These are phyloP conservation scores for Plecturocebus donacophilus DNA, from an alignment of 2,113 vertebrate species.

Conservation along the genomic window DNA sequence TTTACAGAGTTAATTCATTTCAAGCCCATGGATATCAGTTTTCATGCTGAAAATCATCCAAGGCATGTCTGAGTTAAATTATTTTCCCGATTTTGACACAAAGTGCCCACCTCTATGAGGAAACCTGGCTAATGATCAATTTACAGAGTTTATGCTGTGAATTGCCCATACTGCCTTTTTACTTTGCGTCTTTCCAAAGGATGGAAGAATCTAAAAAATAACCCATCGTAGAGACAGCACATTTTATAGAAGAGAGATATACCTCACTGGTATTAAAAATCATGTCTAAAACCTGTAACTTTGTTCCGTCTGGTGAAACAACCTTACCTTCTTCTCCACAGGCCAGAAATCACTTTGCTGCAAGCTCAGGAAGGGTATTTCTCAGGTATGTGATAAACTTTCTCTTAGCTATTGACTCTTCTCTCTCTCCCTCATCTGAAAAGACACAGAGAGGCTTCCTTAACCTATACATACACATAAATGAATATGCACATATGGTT, in stretches of 20 bases:
- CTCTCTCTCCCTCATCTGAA: neutral
- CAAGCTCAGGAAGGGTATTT: neutral
- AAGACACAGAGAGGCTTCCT: neutral
- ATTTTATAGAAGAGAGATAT: neutral
- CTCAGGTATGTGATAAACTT: neutral
- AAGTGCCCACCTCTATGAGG: neutral
- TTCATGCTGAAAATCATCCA: constrained; percentile 51
- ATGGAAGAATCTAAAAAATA: neutral
- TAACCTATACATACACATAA: neutral
- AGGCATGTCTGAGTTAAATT: constrained; percentile 40
- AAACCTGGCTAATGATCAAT: neutral
- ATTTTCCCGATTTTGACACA: neutral
- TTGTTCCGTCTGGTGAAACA: neutral
- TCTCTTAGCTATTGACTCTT: neutral
- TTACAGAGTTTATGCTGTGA: neutral
- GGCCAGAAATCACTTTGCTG: neutral
- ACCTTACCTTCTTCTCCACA: neutral
- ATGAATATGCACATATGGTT: neutral
- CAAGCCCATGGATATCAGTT: neutral
- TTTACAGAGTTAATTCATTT: constrained; percentile 47
- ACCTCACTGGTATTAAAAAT: constrained; percentile 38
- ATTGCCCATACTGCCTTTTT: neutral
- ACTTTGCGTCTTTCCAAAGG: neutral
- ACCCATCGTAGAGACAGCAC: neutral
- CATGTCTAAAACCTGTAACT: neutral